Percentiles rank a stretch among this genome's conserved stretches.
Evolutionary conservation across 2,888 invertebrate species (phyloP).

Genomic region (Campoplex capitator): DNA sequence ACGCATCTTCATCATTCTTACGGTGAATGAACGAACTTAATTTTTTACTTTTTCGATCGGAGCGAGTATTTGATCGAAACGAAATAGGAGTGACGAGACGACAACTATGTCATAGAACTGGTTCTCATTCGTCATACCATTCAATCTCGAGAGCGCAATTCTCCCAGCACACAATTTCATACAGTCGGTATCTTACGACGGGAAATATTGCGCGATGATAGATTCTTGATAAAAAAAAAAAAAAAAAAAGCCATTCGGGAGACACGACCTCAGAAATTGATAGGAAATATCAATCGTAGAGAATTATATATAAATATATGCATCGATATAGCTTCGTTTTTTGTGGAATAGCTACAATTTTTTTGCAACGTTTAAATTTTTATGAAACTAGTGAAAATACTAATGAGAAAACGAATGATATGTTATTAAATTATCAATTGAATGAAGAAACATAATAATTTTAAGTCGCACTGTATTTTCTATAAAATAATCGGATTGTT

Average conservation of each 20-base stretch:
- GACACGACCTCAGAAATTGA: constrained; percentile 48
- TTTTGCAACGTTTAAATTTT: constrained; percentile 41
- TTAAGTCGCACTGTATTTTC: neutral
- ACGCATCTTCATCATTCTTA: neutral
- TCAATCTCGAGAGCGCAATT: constrained; percentile 49
- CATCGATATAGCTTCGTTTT: constrained; percentile 6
- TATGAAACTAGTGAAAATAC: constrained; percentile 14
- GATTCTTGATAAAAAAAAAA: constrained; percentile 39
- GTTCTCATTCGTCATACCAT: constrained; percentile 48
- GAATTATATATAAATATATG: constrained; percentile 5
- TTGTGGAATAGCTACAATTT: constrained; percentile 17
- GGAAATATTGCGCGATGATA: constrained; percentile 43
- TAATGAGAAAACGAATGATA: constrained; percentile 6
- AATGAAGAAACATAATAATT: neutral
- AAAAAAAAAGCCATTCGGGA: constrained; percentile 33
- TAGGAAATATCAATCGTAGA: constrained; percentile 38
- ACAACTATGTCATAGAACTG: constrained; percentile 1
- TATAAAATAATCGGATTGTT: neutral
- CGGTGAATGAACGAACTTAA: neutral
- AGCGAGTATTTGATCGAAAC: neutral
- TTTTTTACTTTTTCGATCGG: neutral
- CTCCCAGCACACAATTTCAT: constrained; percentile 25
- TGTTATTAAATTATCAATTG: no score
- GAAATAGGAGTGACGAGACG: constrained; percentile 31
- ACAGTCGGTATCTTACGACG: constrained; percentile 34